These are phyloP conservation scores for Patella ulyssiponensis DNA, from an alignment of 2,888 invertebrate genomes.

Conservation along the genomic window DNA sequence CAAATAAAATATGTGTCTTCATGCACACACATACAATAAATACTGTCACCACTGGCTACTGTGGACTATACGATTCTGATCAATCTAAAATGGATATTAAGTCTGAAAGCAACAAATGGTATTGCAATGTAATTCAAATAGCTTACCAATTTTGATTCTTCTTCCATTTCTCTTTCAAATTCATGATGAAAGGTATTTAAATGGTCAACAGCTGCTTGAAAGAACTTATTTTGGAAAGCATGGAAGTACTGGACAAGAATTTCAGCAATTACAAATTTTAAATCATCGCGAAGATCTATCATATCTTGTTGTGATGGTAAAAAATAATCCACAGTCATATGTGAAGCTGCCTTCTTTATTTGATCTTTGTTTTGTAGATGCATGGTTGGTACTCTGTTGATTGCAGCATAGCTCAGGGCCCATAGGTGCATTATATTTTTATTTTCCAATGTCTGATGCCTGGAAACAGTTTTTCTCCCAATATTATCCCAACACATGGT, in stretches of 20 bases:
- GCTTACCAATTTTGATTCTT: not conserved
- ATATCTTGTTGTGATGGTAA: not conserved
- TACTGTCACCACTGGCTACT: too few species aligned
- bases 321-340: not conserved
- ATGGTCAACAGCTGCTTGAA: not conserved
- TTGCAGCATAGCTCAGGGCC: not conserved
- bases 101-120: not conserved
- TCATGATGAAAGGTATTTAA: not conserved
- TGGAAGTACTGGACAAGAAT: not conserved
- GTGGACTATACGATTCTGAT: not conserved
- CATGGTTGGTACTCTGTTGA: not conserved
- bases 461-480: not conserved
- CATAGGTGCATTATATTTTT: not conserved
- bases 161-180: not conserved
- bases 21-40: too few species aligned
- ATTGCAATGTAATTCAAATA: not conserved
- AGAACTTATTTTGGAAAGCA: not conserved
- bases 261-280: not conserved
- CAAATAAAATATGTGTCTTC: too few species aligned
- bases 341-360: not conserved
- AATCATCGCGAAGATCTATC: not conserved
- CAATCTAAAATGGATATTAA: not conserved
- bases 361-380: not conserved
- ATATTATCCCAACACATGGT: not conserved
- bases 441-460: not conserved